Base-by-base conservation (phyloP, 2,113 vertebrate genomes). In the Bubo scandiacus region DNA sequence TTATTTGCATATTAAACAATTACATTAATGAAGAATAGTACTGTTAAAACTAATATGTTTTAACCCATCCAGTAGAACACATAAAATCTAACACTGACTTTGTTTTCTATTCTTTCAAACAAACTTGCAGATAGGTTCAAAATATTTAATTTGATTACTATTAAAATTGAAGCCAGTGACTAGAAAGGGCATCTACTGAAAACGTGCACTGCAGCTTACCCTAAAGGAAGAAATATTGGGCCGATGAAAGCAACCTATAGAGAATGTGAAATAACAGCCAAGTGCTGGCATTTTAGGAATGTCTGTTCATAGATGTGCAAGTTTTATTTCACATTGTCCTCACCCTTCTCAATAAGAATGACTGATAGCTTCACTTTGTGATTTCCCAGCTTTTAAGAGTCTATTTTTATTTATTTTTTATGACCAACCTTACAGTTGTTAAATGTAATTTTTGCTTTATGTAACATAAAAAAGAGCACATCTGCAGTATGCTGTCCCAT, bases 331-430 rank as follows among this genome's bases (percentile, higher is more conserved):
- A 92, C 78, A 92, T 95, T 97, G 97, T 97, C 95, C 57, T 97
- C 65, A 82, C 92, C 85, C 91, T 93, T 94, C 97, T 94, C 94
- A 70, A 70, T 97, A 96, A 96, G 96, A 96, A 97, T 97, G 96
- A 97, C 55, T 90, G 94, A 97, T 98, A 85, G 72, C 94, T 92
- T 95, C 96, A 95, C 90, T 97, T 96, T 66, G 40, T 95, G 95
- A 95, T 97, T 97, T 92, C 92, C 95, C 89, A 80, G 97, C 96
- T 97, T 98, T 98, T 97, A 97, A 90, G 96, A 89, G 78, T 97
- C 88, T 97, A 97, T 97, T 97, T 97, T 98, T 97, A 98, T 98
- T 97, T 97, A 95, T 98, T 97, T 98, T 98, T 98, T 98, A 98
- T 98, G 95, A 91, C 95, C 92, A 97, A 95, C 87, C 92, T 96